These are phyloP conservation scores for Mycetomoellerius zeteki DNA, from an alignment of 1,140 invertebrate species.

Conservation along the genomic window DNA sequence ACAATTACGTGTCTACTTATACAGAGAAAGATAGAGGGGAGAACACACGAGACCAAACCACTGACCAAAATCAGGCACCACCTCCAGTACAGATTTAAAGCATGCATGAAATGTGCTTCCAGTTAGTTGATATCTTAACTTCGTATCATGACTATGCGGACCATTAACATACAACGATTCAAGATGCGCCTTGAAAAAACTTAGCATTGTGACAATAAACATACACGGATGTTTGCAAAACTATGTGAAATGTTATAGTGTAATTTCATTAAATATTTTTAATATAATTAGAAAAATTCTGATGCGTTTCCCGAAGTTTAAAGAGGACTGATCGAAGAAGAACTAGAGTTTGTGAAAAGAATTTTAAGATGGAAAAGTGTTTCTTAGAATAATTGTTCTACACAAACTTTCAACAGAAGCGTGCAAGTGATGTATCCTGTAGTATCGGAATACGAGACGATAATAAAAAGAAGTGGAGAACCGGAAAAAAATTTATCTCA, in stretches of 20 bases:
- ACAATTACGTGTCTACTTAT: conserved; percentile 74
- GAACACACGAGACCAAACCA: conserved; percentile 2
- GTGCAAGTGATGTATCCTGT: conserved; percentile 67
- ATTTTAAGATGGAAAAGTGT: not conserved
- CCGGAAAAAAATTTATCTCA: conserved; percentile 46
- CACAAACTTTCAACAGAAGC: not conserved
- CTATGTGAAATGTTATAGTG: conserved; percentile 4
- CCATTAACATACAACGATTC: not conserved
- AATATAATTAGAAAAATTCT: not conserved
- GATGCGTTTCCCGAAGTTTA: not conserved
- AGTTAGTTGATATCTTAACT: conserved; percentile 69
- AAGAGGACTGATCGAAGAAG: not conserved
- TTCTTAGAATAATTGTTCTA: not conserved
- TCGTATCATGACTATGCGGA: not conserved
- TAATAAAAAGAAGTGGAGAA: conserved; percentile 64
- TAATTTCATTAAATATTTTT: conserved; percentile 15
- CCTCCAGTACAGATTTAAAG: conserved; percentile 73
- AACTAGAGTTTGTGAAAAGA: not conserved
- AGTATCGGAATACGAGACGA: conserved; percentile 54
- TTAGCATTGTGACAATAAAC: not conserved
- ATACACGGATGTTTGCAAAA: not conserved
- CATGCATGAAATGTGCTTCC: conserved; percentile 61
- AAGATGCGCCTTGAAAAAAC: not conserved
- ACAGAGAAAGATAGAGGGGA: conserved; percentile 36
- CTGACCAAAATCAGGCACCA: conserved; percentile 55